Evolutionary conservation across 2,797 vertebrate genomes (phyloP).

Genomic region (Myotis findleyi): DNA sequence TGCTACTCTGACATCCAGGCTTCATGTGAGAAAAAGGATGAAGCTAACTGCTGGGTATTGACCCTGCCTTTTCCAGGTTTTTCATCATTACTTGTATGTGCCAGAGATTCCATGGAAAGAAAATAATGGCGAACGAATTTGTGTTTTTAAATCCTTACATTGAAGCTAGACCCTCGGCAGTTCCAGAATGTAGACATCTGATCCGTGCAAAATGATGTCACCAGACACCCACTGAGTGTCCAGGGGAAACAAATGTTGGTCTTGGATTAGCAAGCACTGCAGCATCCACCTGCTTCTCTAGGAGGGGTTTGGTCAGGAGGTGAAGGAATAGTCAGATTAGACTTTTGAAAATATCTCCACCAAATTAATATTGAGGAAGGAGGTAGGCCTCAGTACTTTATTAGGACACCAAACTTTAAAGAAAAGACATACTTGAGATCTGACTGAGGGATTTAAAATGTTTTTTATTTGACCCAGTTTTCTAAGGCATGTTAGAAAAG

Average conservation of each 20-base stretch:
- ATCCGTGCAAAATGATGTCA: background rate
- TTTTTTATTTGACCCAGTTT: constrained; percentile 37
- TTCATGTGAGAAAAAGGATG: background rate
- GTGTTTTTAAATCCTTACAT: background rate
- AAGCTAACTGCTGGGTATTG: background rate
- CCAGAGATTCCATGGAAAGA: background rate
- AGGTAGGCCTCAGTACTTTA: background rate
- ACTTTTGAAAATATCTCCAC: background rate
- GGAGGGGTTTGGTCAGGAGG: background rate
- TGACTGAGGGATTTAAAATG: background rate
- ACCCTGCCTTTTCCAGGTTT: background rate
- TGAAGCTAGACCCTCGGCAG: background rate
- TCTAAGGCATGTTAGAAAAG: constrained; percentile 56
- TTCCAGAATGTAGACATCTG: background rate
- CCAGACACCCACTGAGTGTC: background rate
- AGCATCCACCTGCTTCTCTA: background rate
- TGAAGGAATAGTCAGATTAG: background rate
- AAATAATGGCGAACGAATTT: background rate
- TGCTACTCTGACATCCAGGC: background rate
- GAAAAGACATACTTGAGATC: background rate
- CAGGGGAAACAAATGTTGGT: background rate
- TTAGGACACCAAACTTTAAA: background rate
- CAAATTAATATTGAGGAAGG: background rate
- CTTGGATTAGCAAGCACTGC: background rate
- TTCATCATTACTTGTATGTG: background rate